These are phyloP conservation scores for Antedon mediterranea DNA, from an alignment of 53 echinoderm and acorn worm genomes.

Conservation along the genomic window DNA sequence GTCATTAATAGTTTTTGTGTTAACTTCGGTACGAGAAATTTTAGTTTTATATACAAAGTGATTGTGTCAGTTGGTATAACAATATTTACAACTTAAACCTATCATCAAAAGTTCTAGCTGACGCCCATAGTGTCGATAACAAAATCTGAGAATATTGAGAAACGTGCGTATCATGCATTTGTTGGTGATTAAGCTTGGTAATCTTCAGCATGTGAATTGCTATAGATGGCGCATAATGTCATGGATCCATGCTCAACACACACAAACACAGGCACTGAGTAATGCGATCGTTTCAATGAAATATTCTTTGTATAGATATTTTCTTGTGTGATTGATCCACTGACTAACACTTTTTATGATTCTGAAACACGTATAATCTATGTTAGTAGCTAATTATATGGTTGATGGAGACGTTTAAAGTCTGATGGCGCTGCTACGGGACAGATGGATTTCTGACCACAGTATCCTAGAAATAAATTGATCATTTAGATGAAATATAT, in stretches of 20 bases:
- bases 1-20: not conserved
- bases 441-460: not conserved
- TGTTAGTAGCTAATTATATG: not conserved
- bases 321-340: not conserved
- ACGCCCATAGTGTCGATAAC: too few relatives aligned
- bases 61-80: too few relatives aligned
- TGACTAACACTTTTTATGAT: not conserved
- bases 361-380: not conserved
- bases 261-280: not conserved
- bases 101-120: too few relatives aligned
- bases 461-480: not conserved
- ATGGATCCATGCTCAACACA: not conserved
- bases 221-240: not conserved
- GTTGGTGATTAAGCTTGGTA: not conserved
- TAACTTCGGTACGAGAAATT: too few relatives aligned
- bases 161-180: too few relatives aligned
- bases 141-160: too few relatives aligned
- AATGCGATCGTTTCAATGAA: not conserved
- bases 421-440: not conserved
- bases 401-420: not conserved
- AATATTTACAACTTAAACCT: too few relatives aligned
- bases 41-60: too few relatives aligned
- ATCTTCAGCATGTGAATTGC: not conserved
- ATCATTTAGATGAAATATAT: not conserved
- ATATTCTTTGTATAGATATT: not conserved